These are phyloP conservation scores for Channa argus DNA, from an alignment of 2,113 vertebrate genomes.

Conservation along the genomic window DNA sequence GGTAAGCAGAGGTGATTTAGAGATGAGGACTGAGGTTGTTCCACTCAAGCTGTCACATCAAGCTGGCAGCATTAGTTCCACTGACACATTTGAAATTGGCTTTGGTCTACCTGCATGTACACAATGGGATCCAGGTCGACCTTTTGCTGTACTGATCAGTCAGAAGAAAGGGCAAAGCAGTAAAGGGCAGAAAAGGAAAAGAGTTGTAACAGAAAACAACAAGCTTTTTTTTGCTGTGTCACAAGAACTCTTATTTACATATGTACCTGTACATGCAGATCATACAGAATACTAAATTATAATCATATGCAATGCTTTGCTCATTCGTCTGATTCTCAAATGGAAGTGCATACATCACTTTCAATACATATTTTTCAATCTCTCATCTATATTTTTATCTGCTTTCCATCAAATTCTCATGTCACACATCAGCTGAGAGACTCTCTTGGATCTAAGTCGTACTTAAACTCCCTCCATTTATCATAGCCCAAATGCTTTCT, in stretches of 20 bases:
- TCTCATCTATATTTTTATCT: constrained; percentile 48
- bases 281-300: not conserved
- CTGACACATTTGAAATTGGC: constrained; percentile 80
- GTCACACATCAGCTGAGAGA: constrained; percentile 59
- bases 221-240: not conserved
- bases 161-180: constrained; percentile 47
- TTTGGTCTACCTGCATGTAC: constrained; percentile 68
- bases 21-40: constrained; percentile 67
- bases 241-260: not conserved
- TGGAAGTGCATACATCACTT: not conserved
- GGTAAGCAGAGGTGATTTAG: constrained; percentile 66
- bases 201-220: constrained; percentile 3
- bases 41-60: constrained; percentile 73
- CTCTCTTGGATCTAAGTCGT: constrained; percentile 67
- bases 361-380: not conserved
- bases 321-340: not conserved
- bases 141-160: constrained; percentile 45
- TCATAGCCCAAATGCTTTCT: constrained; percentile 51
- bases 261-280: not conserved
- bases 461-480: constrained; percentile 59
- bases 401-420: constrained; percentile 45
- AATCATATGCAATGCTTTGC: too few relatives aligned
- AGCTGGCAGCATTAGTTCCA: constrained; percentile 65
- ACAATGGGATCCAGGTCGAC: constrained; percentile 47
- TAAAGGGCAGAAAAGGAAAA: constrained; percentile 19